Evolutionary conservation across 1,140 invertebrate species (phyloP), one percentile per base, ranked within the genome.

Genomic region (Eumaeus atala): DNA sequence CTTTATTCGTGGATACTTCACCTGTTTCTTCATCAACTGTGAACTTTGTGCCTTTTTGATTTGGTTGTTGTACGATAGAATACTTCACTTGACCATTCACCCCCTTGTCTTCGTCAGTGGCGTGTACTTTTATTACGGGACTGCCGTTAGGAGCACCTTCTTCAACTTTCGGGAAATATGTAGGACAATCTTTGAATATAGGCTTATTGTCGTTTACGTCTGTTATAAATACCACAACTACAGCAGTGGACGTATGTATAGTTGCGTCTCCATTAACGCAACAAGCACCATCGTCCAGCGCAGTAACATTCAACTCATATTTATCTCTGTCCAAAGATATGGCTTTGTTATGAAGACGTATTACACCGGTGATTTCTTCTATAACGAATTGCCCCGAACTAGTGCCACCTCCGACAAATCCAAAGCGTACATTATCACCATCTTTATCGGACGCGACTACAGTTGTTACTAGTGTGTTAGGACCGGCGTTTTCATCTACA

Each of bases 131-230:
- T 48, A 98, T 95, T 6, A 97, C 96, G 3, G 95, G 94, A 74
- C 95, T 97, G 1, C 96, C 96, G 72, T 97, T 97, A 0, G 95
- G 93, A 7, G 96, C 95, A 0, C 95, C 95, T 87, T 97, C 96
- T 82, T 96, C 94, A 0, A 97, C 95, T 88, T 97, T 97, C 0
- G 96, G 96, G 72, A 93, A 94, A 75, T 98, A 98, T 6, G 93
- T 96, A 0, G 92, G 91, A 77, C 96, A 98, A 61, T 97, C 95
- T 78, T 96, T 95, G 71, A 98, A 98, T 21, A 96, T 92, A 0
- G 96, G 96, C 70, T 97, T 97, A 74, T 97, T 97, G 65, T 98
- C 96, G 74, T 98, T 98, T 0, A 98, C 96, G 73, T 98, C 97
- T 0, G 96, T 98, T 44, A 98, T 97, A 70, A 97, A 97, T 0